Evolutionary conservation across 2,888 invertebrate species (phyloP), one percentile per base, ranked within the genome.

Genomic region (Orthosia cruda): DNA sequence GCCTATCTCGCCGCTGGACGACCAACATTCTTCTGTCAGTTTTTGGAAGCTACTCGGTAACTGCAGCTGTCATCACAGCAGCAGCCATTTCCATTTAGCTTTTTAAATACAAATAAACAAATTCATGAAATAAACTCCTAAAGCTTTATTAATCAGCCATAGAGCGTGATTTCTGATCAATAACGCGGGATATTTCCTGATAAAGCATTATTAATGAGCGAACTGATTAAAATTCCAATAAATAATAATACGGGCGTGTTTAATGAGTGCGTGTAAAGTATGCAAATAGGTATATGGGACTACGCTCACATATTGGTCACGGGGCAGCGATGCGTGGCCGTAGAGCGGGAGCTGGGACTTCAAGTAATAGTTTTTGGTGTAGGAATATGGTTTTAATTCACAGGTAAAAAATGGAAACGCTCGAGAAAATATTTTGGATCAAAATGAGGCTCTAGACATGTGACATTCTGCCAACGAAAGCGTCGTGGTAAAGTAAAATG

Each of bases 221-320:
- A 11, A 47, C 74, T 87, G 73, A 80, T 88, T 86, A 81, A 87
- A 81, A 81, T 83, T 83, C 81, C 88, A 86, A 88, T 87, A 86
- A 81, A 78, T 68, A 79, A 74, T 79, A 77, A 70, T 83, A 83
- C 73, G 64, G 66, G 55, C 18, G 63, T 5, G 75, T 80, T 59
- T 82, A 88, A 88, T 87, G 84, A 84, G 84, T 71, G 82, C 87
- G 87, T 81, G 87, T 88, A 91, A 93, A 92, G 90, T 94, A 95
- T 95, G 95, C 92, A 95, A 95, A 95, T 94, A 88, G 91, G 92
- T 89, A 88, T 89, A 85, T 83, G 79, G 85, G 83, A 87, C 87
- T 87, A 86, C 87, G 87, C 90, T 89, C 90, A 90, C 92, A 92
- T 93, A 92, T 93, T 92, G 94, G 94, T 92, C 93, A 92, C 89